Base-by-base conservation (phyloP, 2,797 vertebrate genomes). In the Protonibea diacanthus region DNA sequence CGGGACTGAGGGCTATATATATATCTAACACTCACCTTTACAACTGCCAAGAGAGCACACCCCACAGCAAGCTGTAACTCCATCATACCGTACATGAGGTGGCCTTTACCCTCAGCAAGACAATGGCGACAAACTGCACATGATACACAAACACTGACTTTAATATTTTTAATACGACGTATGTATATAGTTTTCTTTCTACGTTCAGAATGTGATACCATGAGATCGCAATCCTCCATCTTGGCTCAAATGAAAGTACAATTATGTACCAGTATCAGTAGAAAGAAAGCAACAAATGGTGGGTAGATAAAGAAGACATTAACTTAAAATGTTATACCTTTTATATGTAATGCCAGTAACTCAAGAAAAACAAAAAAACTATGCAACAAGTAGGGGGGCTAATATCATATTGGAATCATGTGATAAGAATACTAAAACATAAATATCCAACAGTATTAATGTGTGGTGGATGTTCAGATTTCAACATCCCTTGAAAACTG, bases 21-120 rank as follows among this genome's bases (percentile, higher is more conserved):
- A 89, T 72, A 86, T 84, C 52, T 55, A 75, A 74, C 61, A 61
- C 68, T 88, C 81, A 88, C 84, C 81, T 91, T 88, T 75, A 69
- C 79, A 68, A 33, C 57, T 68, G 82, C 80, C 49, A 59, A 45
- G 73, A 78, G 64, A 80, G 63, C 74, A 27, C 67, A 56, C 18
- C 56, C 45, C 74, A 65, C 75, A 70, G 62, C 33, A 17, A 45
- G 63, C 38, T 71, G 51, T n/a, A 57, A 63, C 83, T 70, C 65
- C 78, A 76, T 79, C 76, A 74, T 63, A 57, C 49, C 45, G 20
- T 2, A 33, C 64, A 14, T n/a, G 59, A 84, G 44, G 6, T 49
- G 21, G 68, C 44, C 60, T 21, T 29, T 20, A 20, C 25, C 49
- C 59, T 49, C 33, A 53, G 66, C 38, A 21, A 21, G 78, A 74